Base-by-base conservation (phyloP, 2,797 vertebrate species). In the Periparus ater region DNA sequence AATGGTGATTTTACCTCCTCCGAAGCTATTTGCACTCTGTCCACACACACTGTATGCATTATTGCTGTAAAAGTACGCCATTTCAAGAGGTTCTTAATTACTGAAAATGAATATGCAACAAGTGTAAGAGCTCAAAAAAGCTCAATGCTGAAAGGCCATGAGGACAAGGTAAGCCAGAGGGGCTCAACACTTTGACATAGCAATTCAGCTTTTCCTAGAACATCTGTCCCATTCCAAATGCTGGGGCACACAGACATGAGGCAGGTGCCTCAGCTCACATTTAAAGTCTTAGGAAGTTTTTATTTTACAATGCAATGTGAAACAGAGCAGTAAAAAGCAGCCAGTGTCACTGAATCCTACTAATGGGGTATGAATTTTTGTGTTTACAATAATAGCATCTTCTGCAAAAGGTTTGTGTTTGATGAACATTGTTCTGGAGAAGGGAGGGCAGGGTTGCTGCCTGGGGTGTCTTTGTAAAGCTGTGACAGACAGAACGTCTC, bases 21-120 rank as follows among this genome's bases (percentile, higher is more conserved):
- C 84, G 71, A 83, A 94, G 83, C n/a, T 87, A 83, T 75, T 93
- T 90, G 60, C 29, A 30, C 60, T 82, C 92, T n/a, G 17, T 51
- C 30, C 47, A 8, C 54, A 53, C 60, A 42, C 45, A 45, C 45
- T 61, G 65, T 51, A 51, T 22, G 68, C 25, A 0, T 78, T 84
- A 68, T 45, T 91, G 30, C 54, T 65, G 40, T 81, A 68, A 77
- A 85, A 62, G 55, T 27, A 29, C 23, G 26, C 26, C 11, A 34
- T 93, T 95, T 94, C 75, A 85, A 81, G 34, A 36, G 25, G 17
- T 51, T 47, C 85, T 54, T 90, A 89, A 94, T 94, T 77, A 66
- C 80, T n/a, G 47, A 25, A 85, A 77, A 50, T 57, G 66, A 85
- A 91, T 67, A 32, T 44, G 87, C 88, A 85, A 65, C 44, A 82